Base-by-base conservation (phyloP, 64 coral and sea anemone species). In the Actinia tenebrosa region DNA sequence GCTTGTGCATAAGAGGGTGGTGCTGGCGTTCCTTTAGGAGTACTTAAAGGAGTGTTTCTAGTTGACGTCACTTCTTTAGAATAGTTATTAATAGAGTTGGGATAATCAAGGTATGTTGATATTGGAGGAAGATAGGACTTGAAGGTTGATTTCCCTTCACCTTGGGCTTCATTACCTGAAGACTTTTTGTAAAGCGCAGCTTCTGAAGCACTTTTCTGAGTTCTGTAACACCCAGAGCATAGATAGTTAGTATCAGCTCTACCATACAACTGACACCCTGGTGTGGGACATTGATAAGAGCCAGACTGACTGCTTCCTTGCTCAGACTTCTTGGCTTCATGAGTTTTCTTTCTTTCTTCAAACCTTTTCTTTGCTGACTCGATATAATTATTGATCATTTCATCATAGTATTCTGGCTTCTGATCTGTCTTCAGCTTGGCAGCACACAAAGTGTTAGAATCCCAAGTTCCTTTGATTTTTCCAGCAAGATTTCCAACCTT, bases 301-400 rank as follows among this genome's bases (percentile, higher is more conserved):
- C 56, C 10, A 7, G 26, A 75, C 0, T 87, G 91, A 52, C 84
- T 87, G 59, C 86, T 84, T 20, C 80, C 82, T 11, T 27, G 46
- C 11, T 46, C 23, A 44, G 42, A 16, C 8, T 86, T 90, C 16
- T 25, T 54, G 46, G 17, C 47, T 89, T 78, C 82, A 83, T 87
- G 89, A 10, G 45, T 84, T 22, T 92, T 85, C 87, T 95, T 91
- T 58, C 95, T 93, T 53, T 95, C 93, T 25, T 95, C 91, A 93
- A 99, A 99, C 46, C 93, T 89, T 58, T 79, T 22, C 23, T 83
- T 90, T 19, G 97, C 97, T 80, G 88, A 89, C 58, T 92, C 46
- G 56, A 99, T 95, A 69, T 99, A 99, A 17, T 95, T 94, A 44
- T 88, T 84, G 0, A 99, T 99, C 88, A 99, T 94, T 47, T 91